Base-by-base conservation (phyloP, 2,888 invertebrate species). In the Tenthredo distinguenda region DNA sequence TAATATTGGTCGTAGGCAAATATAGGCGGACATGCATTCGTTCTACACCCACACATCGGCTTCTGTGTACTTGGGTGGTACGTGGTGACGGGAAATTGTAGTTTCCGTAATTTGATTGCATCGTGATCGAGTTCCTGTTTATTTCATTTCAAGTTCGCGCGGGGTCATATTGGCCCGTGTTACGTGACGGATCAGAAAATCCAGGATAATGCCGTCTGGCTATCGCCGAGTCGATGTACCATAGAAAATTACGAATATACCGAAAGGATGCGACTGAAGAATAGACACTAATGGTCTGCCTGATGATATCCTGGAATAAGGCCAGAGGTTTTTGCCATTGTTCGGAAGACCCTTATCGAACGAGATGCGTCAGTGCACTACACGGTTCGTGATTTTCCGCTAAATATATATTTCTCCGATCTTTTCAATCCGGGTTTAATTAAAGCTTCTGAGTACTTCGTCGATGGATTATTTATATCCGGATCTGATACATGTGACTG, bases 81-180 rank as follows among this genome's bases (percentile, higher is more conserved):
- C 55, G 76, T 76, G 65, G 82, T 65, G 83, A 83, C 83, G 68
- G 83, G 83, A 83, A 86, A 87, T 87, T 87, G 88, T 88, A 88
- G 88, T 89, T 89, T 88, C 89, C 89, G 88, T 85, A 86, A 86
- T 86, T 88, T 86, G 85, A 76, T 81, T 87, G 86, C 85, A 87
- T 83, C 87, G 87, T 88, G 87, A 89, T 89, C 88, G 87, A 89
- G 87, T 88, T 85, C 83, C 72, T 86, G 86, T 82, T 86, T 84
- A 85, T 86, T 87, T 88, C 86, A 86, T 87, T 47, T 21, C 26
- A 71, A 83, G 47, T 71, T 83, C 43, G 47, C 62, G 31, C 34
- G n/a, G 55, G 6, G 62, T 31, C 55, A 34, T 34, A 34, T 74
- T 26, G 37, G 34, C 6, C 34, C 31, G 1, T 37, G 71, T 34